phyloP scores from a whole-genome alignment of 1,140 invertebrate species.

The Amyelois transitella region DNA sequence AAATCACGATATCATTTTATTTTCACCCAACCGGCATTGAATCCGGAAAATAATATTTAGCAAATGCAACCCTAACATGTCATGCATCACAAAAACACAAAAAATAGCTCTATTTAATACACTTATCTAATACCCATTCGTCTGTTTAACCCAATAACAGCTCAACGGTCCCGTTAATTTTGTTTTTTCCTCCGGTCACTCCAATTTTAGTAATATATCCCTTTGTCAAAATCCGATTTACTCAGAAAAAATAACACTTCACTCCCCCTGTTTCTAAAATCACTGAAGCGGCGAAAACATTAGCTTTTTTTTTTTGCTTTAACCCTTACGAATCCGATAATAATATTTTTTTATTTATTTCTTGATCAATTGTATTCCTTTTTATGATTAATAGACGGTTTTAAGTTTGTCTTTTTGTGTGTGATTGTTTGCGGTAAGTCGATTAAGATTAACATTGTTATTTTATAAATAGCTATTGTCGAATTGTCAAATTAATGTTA shows the following conservation, averaged over 20 bases:
- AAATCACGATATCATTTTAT: too few species aligned
- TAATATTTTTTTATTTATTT: conserved; percentile 30
- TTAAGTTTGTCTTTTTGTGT: conserved; percentile 14
- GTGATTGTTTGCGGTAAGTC: conserved; percentile 44
- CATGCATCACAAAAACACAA: conserved; percentile 3
- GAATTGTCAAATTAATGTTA: conserved; percentile 16
- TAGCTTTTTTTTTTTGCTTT: conserved; percentile 53
- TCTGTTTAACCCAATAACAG: conserved; percentile 45
- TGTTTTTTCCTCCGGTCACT: conserved; percentile 50
- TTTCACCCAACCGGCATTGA: too few species aligned
- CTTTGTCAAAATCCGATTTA: conserved; percentile 61
- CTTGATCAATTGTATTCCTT: conserved; percentile 18
- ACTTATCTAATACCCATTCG: conserved; percentile 28
- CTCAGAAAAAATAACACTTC: conserved; percentile 50
- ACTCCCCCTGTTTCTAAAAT: conserved; percentile 25
- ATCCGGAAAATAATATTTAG: background rate
- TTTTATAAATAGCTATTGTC: conserved; percentile 16
- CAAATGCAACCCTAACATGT: background rate
- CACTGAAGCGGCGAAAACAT: conserved; percentile 44
- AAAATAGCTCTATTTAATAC: conserved; percentile 21
- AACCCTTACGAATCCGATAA: conserved; percentile 38
- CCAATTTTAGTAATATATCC: conserved; percentile 56
- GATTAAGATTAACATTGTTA: conserved; percentile 30
- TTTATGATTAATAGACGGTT: conserved; percentile 43
- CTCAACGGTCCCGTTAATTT: conserved; percentile 49